A percentile compares a stretch with the other conserved stretches of the same genome.
These are phyloP conservation scores for Herminia tarsipennalis DNA, from an alignment of 2,888 invertebrate species.

Conservation along the genomic window DNA sequence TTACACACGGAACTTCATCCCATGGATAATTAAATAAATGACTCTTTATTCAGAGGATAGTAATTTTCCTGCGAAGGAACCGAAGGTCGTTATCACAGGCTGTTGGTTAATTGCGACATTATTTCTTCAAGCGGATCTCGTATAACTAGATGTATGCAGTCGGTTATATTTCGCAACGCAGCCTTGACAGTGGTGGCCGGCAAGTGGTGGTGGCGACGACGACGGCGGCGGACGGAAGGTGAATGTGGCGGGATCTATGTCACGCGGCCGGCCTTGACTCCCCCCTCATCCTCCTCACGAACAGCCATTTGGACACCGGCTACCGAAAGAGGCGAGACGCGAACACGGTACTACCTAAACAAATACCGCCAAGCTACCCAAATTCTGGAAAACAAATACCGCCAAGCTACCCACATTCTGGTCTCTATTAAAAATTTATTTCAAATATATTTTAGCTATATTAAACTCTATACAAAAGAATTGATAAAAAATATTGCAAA, in stretches of 20 bases:
- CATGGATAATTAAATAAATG: slow-evolving; percentile 14
- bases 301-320: slow-evolving; percentile 52
- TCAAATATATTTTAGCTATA: too few species aligned
- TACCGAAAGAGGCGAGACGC: slow-evolving; percentile 33
- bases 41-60: slow-evolving; percentile 26
- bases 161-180: slow-evolving; percentile 72
- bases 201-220: slow-evolving; percentile 59
- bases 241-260: slow-evolving; percentile 81
- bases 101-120: slow-evolving; percentile 58
- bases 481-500: too few species aligned
- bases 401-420: too few species aligned
- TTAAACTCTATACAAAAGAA: too few species aligned
- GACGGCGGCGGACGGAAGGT: slow-evolving; percentile 73
- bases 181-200: slow-evolving; percentile 80
- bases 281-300: slow-evolving; percentile 66
- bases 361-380: neutral
- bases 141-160: slow-evolving; percentile 52
- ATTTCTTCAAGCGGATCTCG: slow-evolving; percentile 65
- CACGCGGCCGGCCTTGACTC: slow-evolving; percentile 79
- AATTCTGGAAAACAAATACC: too few species aligned
- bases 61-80: slow-evolving; percentile 46
- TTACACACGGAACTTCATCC: slow-evolving; percentile 38
- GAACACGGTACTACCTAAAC: neutral
- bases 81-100: slow-evolving; percentile 57
- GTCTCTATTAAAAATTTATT: too few species aligned